These are phyloP conservation scores for Sphyrna mokarran DNA, from an alignment of 2,113 vertebrate genomes.

Conservation along the genomic window DNA sequence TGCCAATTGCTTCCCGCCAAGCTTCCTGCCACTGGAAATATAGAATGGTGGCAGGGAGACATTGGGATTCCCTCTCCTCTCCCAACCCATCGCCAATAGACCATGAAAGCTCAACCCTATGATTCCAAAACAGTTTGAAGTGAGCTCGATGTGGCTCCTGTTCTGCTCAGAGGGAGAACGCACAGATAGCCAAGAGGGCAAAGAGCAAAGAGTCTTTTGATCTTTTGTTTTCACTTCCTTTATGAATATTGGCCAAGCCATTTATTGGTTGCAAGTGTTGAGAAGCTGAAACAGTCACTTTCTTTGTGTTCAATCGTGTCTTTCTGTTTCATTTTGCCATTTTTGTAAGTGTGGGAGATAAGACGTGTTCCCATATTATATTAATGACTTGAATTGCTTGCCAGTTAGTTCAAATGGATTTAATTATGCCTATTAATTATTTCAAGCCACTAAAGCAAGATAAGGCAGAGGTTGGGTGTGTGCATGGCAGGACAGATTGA, in stretches of 20 bases:
- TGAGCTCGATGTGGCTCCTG: background rate
- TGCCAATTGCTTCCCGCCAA: too few species aligned
- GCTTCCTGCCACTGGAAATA: too few species aligned
- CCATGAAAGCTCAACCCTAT: too few species aligned
- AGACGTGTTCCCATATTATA: background rate
- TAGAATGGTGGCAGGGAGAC: too few species aligned
- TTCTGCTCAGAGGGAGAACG: too few species aligned
- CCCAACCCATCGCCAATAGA: too few species aligned
- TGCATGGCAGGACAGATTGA: background rate
- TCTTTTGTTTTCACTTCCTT: background rate
- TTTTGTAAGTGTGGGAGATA: background rate
- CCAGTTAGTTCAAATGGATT: background rate
- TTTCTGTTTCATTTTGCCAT: background rate
- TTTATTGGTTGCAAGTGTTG: background rate
- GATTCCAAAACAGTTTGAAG: background rate
- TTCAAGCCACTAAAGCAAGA: background rate
- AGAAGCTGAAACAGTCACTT: background rate
- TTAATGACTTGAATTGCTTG: background rate
- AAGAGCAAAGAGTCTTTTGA: background rate
- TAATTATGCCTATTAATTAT: background rate
- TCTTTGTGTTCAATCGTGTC: background rate
- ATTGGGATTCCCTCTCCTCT: too few species aligned
- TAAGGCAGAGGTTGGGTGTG: background rate
- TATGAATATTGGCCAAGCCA: background rate
- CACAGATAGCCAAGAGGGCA: background rate